phyloP scores from a whole-genome alignment of 2,888 invertebrate genomes.

The Ceramica pisi region DNA sequence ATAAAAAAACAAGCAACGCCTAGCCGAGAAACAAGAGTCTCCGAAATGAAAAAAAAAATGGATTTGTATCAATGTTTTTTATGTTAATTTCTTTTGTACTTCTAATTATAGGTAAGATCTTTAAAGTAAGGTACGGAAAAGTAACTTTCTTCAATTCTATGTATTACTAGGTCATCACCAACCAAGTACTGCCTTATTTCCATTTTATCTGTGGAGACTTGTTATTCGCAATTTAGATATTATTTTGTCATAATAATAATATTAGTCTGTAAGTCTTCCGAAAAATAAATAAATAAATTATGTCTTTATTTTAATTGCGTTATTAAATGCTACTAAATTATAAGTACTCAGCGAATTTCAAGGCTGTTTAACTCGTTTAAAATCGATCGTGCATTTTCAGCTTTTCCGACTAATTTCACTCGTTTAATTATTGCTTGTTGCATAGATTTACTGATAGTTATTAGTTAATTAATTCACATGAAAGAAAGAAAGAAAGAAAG shows the following conservation, averaged over 20 bases:
- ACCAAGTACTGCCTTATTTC: neutral
- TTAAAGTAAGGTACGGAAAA: no score
- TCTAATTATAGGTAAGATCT: neutral
- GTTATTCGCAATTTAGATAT: no score
- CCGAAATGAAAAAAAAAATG: neutral
- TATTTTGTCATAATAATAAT: no score
- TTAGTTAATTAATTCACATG: neutral
- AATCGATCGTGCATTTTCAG: constrained; percentile 19
- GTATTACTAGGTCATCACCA: neutral
- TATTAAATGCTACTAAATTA: constrained; percentile 7
- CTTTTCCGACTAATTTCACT: neutral
- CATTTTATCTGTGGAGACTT: no score
- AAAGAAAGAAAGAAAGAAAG: no score
- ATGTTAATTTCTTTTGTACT: neutral
- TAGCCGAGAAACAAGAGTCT: neutral
- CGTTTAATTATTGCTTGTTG: constrained; percentile 8
- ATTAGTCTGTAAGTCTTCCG: no score
- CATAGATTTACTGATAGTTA: neutral
- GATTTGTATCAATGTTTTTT: neutral
- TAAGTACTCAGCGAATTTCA: constrained; percentile 14
- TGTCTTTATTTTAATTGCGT: neutral
- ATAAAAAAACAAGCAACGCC: no score
- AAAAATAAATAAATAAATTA: no score
- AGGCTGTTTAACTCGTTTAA: constrained; percentile 14
- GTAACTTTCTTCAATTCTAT: neutral